Conservation (phyloP, 2,797 vertebrate species). For the Cirrhinus mrigala region DNA sequence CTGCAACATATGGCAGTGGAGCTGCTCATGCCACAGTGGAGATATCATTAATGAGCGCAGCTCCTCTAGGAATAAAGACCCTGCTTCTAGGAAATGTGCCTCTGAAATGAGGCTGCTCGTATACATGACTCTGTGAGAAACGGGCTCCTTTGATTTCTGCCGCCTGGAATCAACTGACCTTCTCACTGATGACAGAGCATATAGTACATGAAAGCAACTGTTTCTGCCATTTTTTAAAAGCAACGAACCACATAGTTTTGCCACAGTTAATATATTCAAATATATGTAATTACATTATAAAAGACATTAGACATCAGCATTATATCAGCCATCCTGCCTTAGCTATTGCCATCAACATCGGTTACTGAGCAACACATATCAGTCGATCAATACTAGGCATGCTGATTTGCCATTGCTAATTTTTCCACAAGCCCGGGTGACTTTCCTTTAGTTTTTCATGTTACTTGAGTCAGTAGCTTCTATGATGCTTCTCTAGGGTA, state of each 20-base stretch:
- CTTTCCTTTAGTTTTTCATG: conserved; percentile 9
- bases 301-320: neutral
- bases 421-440: neutral
- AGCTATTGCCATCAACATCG: neutral
- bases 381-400: neutral
- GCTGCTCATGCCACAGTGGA: conserved; percentile 75
- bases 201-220: neutral
- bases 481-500: conserved; percentile 16
- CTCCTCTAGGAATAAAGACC: conserved; percentile 70
- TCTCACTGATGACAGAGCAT: conserved; percentile 29
- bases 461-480: neutral
- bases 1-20: conserved; percentile 76
- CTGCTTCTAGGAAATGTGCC: conserved; percentile 64
- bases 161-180: neutral
- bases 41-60: conserved; percentile 73
- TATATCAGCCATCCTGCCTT: neutral
- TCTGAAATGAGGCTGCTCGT: conserved; percentile 31
- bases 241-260: neutral
- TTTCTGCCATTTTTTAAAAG: neutral
- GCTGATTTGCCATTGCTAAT: neutral
- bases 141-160: conserved; percentile 26
- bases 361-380: neutral
- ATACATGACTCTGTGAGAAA: conserved; percentile 27
- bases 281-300: neutral
- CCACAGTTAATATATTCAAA: neutral